A percentile compares a stretch with the other conserved stretches of the same genome.
phyloP scores from a whole-genome alignment of 2,797 vertebrate species.

The Halcyon chelicuti region DNA sequence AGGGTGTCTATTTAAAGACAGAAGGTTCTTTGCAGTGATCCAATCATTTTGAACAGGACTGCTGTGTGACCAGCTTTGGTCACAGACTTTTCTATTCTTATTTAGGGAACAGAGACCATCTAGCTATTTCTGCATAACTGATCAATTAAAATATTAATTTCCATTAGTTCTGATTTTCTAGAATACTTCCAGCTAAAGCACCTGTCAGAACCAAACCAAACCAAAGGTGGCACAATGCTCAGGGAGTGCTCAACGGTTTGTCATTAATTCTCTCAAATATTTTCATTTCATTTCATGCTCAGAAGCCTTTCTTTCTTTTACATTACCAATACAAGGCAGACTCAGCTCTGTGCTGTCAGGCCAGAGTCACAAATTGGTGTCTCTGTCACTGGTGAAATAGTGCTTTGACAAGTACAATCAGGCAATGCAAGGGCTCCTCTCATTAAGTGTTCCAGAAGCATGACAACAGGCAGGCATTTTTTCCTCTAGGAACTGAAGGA shows the following conservation, averaged over 20 bases:
- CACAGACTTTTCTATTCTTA: conserved; percentile 31
- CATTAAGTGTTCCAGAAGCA: background rate
- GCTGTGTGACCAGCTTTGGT: conserved; percentile 6
- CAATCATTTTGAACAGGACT: conserved; percentile 2
- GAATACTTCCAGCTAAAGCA: background rate
- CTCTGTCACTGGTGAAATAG: background rate
- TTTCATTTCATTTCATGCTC: background rate
- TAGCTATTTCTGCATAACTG: conserved; percentile 23
- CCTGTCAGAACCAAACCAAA: background rate
- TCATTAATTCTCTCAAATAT: background rate
- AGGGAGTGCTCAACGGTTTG: background rate
- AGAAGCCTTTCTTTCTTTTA: background rate
- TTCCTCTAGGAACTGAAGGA: background rate
- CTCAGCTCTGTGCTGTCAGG: background rate
- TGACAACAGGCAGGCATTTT: background rate
- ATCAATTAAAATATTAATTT: conserved; percentile 39
- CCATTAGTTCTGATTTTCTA: background rate
- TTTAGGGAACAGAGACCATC: conserved; percentile 7
- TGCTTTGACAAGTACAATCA: background rate
- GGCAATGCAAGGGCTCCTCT: background rate
- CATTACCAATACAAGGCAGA: background rate
- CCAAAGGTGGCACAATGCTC: background rate
- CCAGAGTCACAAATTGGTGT: background rate
- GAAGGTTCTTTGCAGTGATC: background rate
- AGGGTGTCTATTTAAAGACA: conserved; percentile 53